Evolutionary conservation across 2,797 vertebrate species (phyloP).

Genomic region (Lagodon rhomboides): DNA sequence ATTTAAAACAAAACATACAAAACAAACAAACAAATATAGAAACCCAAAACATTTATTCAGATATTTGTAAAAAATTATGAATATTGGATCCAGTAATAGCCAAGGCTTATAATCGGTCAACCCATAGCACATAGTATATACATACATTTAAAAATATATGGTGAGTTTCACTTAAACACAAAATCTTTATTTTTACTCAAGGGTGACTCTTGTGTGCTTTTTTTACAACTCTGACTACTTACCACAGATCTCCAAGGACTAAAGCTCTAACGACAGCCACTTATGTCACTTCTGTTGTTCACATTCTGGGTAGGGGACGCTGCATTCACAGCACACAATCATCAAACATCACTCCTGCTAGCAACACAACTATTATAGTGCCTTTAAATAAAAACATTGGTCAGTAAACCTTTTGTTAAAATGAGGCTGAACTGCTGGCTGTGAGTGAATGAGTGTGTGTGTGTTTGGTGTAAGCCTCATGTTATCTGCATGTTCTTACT

Average conservation of each 20-base stretch:
- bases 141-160: too few relatives aligned
- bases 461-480: background rate
- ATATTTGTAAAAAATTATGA: too few relatives aligned
- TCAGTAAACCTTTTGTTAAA: background rate
- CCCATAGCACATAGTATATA: too few relatives aligned
- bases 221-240: too few relatives aligned
- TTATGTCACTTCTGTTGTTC: background rate
- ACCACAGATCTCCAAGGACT: background rate
- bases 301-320: background rate
- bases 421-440: background rate
- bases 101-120: too few relatives aligned
- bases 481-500: background rate
- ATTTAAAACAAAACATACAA: too few relatives aligned
- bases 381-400: background rate
- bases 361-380: background rate
- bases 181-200: too few relatives aligned
- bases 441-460: background rate
- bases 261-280: background rate
- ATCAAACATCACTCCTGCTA: background rate
- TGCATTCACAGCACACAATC: background rate
- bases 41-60: too few relatives aligned
- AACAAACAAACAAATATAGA: too few relatives aligned
- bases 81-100: too few relatives aligned
- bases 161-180: too few relatives aligned
- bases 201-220: too few relatives aligned